Evolutionary conservation across 1,140 invertebrate species (phyloP).

Genomic region (Lethocerus indicus): DNA sequence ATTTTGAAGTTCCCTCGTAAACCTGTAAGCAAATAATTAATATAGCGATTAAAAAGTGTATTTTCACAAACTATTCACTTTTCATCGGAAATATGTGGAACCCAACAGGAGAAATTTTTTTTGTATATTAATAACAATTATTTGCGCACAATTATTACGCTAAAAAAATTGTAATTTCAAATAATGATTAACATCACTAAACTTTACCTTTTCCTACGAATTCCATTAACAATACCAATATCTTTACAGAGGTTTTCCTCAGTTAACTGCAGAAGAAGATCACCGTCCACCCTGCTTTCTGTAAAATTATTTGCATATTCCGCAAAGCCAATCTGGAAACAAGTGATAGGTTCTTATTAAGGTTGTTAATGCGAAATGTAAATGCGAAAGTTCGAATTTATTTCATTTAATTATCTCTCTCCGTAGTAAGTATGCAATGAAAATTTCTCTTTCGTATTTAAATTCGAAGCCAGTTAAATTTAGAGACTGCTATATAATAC

Average conservation of each 20-base stretch:
- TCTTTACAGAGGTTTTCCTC: conserved; percentile 85
- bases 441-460: too few relatives aligned
- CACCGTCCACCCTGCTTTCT: conserved; percentile 92
- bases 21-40: conserved; percentile 34
- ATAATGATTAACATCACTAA: neutral
- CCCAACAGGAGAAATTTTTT: neutral
- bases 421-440: too few relatives aligned
- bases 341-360: too few relatives aligned
- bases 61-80: neutral
- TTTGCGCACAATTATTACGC: neutral
- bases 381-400: too few relatives aligned
- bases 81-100: neutral
- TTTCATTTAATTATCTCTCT: too few relatives aligned
- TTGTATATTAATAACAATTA: neutral
- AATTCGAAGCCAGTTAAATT: too few relatives aligned
- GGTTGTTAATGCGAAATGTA: too few relatives aligned
- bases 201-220: conserved; percentile 62
- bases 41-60: neutral
- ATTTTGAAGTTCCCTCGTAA: conserved; percentile 84
- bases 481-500: too few relatives aligned
- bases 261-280: conserved; percentile 81
- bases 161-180: neutral
- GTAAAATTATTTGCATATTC: conserved; percentile 70
- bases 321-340: conserved; percentile 69
- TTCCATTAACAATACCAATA: conserved; percentile 85